Evolutionary conservation across 2,797 vertebrate genomes (phyloP), one percentile per base, ranked within the genome.

Genomic region (Pipistrellus nathusii): DNA sequence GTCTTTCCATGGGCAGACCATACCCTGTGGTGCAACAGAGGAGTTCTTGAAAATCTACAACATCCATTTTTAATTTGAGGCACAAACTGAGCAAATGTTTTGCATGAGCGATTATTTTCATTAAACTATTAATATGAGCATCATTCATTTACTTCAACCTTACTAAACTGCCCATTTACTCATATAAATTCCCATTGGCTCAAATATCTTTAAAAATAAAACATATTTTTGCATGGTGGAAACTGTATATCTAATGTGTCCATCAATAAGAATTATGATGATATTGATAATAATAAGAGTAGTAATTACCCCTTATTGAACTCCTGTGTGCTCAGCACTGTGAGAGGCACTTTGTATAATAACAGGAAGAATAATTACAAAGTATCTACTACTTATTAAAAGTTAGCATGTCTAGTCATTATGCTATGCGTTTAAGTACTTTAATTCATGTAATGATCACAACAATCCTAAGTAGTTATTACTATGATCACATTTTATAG

Each of bases 21-120:
- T 32, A 71, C 10, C 21, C 32, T 1, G 1, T 0, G 20, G 17
- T 10, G 8, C n/a, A 27, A 46, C 11, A 44, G 68, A 51, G 48
- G 38, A 82, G 46, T 87, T 95, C 92, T 68, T 18, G 2, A 95
- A 97, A 94, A 92, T 86, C 89, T 95, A 62, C 76, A 17, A 88
- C 94, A 95, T 71, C 44, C 81, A 84, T 96, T 97, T 98, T 96
- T 95, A 96, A 87, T 93, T 95, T 94, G 87, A 97, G 80, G 81
- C 85, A 95, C 68, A 96, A 92, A 93, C 23, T 72, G 89, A 96
- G 95, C 94, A 48, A 93, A 88, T 48, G 93, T 96, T 98, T 97
- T 97, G 95, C 97, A 97, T 96, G 93, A 94, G 88, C 84, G 97
- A 96, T 97, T 95, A 95, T 95, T 95, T 97, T 98, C 97, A 98